These are phyloP conservation scores for Charaxes varanes DNA, from an alignment of 1,140 invertebrate genomes.

Conservation along the genomic window DNA sequence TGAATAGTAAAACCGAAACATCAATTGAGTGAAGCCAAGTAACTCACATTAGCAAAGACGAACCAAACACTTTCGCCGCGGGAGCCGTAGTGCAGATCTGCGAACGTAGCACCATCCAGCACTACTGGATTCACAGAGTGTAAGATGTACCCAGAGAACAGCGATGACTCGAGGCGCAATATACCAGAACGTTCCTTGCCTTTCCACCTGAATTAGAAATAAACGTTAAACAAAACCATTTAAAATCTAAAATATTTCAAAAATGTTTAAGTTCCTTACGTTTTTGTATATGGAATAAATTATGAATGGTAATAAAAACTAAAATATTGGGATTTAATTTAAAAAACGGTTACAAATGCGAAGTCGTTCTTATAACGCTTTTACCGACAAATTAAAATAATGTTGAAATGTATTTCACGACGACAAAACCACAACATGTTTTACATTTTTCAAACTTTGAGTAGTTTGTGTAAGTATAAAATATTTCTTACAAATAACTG, in stretches of 20 bases:
- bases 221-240: not conserved
- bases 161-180: constrained; percentile 75
- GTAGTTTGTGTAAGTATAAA: no score
- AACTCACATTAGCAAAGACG: constrained; percentile 77
- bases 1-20: no score
- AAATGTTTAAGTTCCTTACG: no score
- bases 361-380: not conserved
- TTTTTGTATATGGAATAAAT: no score
- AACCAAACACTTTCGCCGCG: constrained; percentile 78
- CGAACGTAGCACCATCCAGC: constrained; percentile 67
- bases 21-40: no score
- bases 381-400: constrained; percentile 2
- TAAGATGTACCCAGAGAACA: constrained; percentile 79
- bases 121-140: constrained; percentile 69
- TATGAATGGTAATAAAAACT: no score
- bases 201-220: constrained; percentile 73
- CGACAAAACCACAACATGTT: no score
- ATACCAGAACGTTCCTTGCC: constrained; percentile 74
- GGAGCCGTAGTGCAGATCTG: constrained; percentile 75
- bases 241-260: no score
- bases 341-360: not conserved
- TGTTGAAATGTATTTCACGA: no score
- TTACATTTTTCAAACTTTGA: no score
- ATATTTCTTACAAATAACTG: no score
- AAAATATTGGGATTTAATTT: no score